phyloP scores from a whole-genome alignment of 2,113 vertebrate species.

The Natator depressus region DNA sequence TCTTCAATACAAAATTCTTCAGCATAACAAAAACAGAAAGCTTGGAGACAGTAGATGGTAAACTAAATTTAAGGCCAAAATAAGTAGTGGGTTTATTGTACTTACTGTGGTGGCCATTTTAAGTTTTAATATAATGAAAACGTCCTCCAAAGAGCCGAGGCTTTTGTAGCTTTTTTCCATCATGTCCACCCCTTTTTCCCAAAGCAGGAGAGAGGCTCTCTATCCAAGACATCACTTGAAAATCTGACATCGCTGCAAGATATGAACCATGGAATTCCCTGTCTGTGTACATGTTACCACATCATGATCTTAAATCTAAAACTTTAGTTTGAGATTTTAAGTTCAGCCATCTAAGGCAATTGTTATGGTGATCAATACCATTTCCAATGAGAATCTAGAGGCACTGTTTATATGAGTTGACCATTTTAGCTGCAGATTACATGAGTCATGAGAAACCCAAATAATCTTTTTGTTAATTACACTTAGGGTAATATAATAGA shows the following conservation, averaged over 20 bases:
- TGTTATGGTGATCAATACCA: neutral
- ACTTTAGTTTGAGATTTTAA: neutral
- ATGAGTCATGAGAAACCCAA: neutral
- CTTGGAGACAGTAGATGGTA: neutral
- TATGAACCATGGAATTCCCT: neutral
- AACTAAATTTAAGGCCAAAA: neutral
- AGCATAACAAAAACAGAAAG: neutral
- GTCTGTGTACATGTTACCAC: neutral
- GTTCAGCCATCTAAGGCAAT: neutral
- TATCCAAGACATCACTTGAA: neutral
- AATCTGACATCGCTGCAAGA: neutral
- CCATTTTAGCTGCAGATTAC: neutral
- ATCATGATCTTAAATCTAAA: neutral
- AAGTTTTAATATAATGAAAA: neutral
- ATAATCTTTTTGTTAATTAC: neutral
- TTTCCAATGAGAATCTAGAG: fast-evolving
- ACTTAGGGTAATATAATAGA: neutral
- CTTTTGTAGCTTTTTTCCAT: neutral
- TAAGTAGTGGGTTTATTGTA: neutral
- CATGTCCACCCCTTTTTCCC: neutral
- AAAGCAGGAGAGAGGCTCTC: neutral
- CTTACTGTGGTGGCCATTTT: neutral
- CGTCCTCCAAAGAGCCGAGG: neutral
- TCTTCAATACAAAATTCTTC: neutral
- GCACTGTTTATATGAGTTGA: neutral